Conservation (phyloP, 92 coral and sea anemone genomes). For the Micromussa lordhowensis region DNA sequence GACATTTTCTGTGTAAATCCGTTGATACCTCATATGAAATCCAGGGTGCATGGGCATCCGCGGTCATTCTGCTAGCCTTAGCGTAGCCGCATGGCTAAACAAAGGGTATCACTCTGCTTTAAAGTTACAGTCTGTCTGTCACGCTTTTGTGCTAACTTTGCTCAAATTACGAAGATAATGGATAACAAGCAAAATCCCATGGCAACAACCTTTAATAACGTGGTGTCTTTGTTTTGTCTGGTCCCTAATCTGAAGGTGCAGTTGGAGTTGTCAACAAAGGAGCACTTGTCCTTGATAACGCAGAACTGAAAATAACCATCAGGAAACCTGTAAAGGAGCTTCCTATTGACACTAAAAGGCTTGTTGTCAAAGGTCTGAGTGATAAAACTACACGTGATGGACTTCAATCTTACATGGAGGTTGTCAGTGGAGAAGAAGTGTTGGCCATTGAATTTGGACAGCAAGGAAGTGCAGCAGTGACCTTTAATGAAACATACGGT, state of each 20-base stretch:
- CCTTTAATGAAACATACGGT: constrained; percentile 59
- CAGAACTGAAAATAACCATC: constrained; percentile 31
- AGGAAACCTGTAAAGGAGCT: constrained; percentile 37
- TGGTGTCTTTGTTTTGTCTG: no score
- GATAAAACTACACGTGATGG: constrained; percentile 60
- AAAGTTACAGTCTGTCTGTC: no score
- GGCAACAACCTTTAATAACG: no score
- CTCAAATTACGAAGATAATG: no score
- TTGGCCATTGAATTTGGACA: constrained; percentile 38
- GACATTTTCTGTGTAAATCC: no score
- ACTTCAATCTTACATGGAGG: constrained; percentile 62
- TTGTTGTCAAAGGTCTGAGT: constrained; percentile 60
- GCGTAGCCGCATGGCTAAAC: no score
- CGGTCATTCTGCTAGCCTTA: no score
- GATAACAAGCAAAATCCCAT: no score
- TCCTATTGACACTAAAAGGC: constrained; percentile 44
- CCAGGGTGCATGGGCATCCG: no score
- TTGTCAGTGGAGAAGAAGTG: constrained; percentile 58
- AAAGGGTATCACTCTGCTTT: no score
- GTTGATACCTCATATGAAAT: no score
- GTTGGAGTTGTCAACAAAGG: constrained; percentile 52
- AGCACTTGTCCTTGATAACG: constrained; percentile 36
- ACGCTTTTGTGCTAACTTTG: no score
- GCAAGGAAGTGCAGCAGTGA: constrained; percentile 47
- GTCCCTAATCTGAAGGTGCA: constrained; percentile 15